phyloP scores from a whole-genome alignment of 1,140 invertebrate genomes.

The Bombus breviceps region DNA sequence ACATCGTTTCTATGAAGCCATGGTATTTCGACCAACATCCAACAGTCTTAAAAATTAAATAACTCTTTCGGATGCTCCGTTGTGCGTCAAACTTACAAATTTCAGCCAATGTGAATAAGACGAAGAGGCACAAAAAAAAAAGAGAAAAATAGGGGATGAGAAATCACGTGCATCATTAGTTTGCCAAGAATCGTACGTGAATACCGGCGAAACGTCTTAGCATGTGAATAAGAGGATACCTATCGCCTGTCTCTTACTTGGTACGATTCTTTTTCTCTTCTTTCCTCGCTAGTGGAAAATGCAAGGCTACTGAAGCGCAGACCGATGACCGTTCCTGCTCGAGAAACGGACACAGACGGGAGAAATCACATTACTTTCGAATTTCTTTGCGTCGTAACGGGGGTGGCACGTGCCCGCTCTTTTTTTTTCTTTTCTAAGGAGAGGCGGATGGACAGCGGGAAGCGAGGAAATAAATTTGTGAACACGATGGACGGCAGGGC shows the following conservation, averaged over 20 bases:
- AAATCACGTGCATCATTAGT: neutral
- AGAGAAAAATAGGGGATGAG: neutral
- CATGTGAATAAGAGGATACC: slow-evolving; percentile 59
- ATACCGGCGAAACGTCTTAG: slow-evolving; percentile 54
- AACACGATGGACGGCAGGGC: slow-evolving; percentile 69
- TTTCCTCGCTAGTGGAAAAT: slow-evolving; percentile 25
- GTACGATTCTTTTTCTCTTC: neutral
- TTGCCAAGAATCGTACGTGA: slow-evolving; percentile 27
- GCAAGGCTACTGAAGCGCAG: neutral
- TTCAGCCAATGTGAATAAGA: neutral
- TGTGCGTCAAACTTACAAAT: neutral
- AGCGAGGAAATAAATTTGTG: slow-evolving; percentile 75
- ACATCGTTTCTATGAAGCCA: neutral
- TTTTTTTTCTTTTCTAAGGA: slow-evolving; percentile 34
- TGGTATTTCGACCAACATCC: neutral
- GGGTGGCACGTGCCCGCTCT: slow-evolving; percentile 64
- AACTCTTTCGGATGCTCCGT: neutral
- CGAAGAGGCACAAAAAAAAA: no score
- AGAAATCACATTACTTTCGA: slow-evolving; percentile 68
- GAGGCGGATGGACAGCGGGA: slow-evolving; percentile 29
- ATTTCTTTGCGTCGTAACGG: slow-evolving; percentile 59
- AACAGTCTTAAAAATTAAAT: neutral
- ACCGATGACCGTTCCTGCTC: slow-evolving; percentile 40
- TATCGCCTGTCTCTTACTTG: neutral
- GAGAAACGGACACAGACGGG: slow-evolving; percentile 29